Evolutionary conservation across 92 coral and sea anemone species (phyloP).

Genomic region (Virgularia gustaviana): DNA sequence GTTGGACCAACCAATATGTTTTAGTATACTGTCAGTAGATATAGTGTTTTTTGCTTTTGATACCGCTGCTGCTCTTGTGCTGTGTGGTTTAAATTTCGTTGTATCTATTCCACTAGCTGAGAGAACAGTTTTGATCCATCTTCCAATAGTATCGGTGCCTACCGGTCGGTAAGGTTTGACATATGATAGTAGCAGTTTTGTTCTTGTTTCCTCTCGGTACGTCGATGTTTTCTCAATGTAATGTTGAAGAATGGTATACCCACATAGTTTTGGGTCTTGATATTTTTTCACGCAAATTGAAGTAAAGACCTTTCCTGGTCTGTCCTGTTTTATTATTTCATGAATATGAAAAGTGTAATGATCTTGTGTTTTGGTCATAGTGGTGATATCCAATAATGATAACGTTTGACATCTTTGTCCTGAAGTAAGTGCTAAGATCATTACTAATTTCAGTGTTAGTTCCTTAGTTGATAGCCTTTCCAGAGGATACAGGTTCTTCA

Average conservation of each 20-base stretch:
- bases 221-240: constrained; percentile 16
- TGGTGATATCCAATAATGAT: constrained; percentile 4
- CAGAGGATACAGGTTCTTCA: neutral
- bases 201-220: constrained; percentile 22
- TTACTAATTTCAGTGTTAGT: constrained; percentile 31
- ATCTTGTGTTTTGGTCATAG: constrained; percentile 28
- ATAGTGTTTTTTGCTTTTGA: constrained; percentile 23
- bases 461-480: constrained; percentile 34
- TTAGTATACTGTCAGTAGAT: constrained; percentile 29
- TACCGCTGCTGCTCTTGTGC: constrained; percentile 31
- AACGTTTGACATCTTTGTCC: constrained; percentile 55
- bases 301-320: constrained; percentile 33
- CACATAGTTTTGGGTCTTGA: constrained; percentile 17
- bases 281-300: constrained; percentile 39
- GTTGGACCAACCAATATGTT: constrained; percentile 50
- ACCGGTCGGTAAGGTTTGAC: constrained; percentile 38
- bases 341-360: constrained; percentile 26
- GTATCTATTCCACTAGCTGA: constrained; percentile 41
- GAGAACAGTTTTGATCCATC: constrained; percentile 40
- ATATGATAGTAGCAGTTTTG: constrained; percentile 46
- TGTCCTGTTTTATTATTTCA: constrained; percentile 39
- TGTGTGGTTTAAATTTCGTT: constrained; percentile 30
- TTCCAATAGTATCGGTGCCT: constrained; percentile 30
- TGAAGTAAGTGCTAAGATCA: constrained; percentile 43
- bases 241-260: constrained; percentile 5